Conservation (phyloP, 2,888 invertebrate genomes). For the Antitype chi region DNA sequence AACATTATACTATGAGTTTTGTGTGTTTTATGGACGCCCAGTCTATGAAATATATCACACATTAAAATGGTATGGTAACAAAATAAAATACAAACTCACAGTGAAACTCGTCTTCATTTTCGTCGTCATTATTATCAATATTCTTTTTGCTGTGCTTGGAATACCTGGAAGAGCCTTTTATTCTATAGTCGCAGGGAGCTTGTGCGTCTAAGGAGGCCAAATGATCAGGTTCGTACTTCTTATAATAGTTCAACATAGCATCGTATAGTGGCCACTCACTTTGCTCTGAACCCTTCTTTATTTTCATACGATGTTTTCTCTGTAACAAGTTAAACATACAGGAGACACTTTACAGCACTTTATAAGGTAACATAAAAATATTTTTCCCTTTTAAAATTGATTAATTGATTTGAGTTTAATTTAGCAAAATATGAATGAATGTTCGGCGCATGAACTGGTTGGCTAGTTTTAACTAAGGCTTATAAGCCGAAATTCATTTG, state of each 20-base stretch:
- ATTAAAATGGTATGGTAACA: not conserved
- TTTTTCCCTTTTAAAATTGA: too few species aligned
- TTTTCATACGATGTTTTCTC: slow-evolving; percentile 83
- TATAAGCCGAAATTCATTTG: not conserved
- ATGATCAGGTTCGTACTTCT: slow-evolving; percentile 77
- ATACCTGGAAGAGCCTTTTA: slow-evolving; percentile 67
- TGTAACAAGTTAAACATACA: slow-evolving; percentile 63
- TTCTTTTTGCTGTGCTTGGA: slow-evolving; percentile 62
- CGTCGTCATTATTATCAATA: slow-evolving; percentile 69
- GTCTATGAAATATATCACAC: not conserved
- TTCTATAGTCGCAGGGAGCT: slow-evolving; percentile 65
- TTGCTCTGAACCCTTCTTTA: slow-evolving; percentile 74
- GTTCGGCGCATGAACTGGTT: too few species aligned
- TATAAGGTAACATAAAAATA: not conserved
- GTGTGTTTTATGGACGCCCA: not conserved
- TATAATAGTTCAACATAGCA: slow-evolving; percentile 78
- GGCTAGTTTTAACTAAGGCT: too few species aligned
- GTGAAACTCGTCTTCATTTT: slow-evolving; percentile 81
- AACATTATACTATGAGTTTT: not conserved
- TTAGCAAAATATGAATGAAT: not conserved
- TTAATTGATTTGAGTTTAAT: not conserved
- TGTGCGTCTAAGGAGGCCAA: slow-evolving; percentile 76
- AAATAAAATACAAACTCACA: slow-evolving; percentile 75
- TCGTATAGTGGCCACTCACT: slow-evolving; percentile 83
- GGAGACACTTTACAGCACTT: not conserved